These are phyloP conservation scores for Bucco capensis DNA, from an alignment of 2,113 vertebrate genomes.

Conservation along the genomic window DNA sequence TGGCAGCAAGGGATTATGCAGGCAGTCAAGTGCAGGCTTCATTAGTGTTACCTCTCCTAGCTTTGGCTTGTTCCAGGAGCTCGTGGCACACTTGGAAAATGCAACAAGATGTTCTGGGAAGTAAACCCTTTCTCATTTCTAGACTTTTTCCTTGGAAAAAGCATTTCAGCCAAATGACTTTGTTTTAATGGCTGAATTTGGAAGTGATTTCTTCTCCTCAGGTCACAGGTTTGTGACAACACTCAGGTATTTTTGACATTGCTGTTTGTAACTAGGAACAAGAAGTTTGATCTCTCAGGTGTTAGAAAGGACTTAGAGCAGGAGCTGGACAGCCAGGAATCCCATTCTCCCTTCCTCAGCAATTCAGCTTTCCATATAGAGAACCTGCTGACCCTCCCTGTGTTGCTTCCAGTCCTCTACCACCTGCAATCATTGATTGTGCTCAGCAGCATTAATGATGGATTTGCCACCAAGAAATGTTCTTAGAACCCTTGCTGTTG, in stretches of 20 bases:
- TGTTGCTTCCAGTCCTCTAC: background rate
- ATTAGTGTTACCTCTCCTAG: background rate
- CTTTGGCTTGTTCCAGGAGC: background rate
- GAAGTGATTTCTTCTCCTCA: background rate
- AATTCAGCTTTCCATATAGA: background rate
- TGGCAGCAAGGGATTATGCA: background rate
- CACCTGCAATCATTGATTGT: background rate
- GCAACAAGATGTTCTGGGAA: background rate
- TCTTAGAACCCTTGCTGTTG: background rate
- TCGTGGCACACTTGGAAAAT: background rate
- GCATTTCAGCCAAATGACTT: background rate
- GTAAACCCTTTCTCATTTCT: background rate
- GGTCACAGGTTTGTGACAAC: background rate
- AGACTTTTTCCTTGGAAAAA: background rate
- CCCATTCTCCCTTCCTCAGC: background rate
- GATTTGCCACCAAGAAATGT: background rate
- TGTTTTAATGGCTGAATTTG: background rate
- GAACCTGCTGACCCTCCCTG: background rate
- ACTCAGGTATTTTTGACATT: background rate
- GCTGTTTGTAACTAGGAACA: background rate
- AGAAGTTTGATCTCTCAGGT: background rate
- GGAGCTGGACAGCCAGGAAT: background rate
- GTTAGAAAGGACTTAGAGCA: background rate
- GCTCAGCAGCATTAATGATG: accelerated
- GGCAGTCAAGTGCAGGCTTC: background rate